Percentiles rank a stretch among this genome's conserved stretches.
Evolutionary conservation across 2,797 vertebrate species (phyloP).

Genomic region (Gymnoscopelus braueri): DNA sequence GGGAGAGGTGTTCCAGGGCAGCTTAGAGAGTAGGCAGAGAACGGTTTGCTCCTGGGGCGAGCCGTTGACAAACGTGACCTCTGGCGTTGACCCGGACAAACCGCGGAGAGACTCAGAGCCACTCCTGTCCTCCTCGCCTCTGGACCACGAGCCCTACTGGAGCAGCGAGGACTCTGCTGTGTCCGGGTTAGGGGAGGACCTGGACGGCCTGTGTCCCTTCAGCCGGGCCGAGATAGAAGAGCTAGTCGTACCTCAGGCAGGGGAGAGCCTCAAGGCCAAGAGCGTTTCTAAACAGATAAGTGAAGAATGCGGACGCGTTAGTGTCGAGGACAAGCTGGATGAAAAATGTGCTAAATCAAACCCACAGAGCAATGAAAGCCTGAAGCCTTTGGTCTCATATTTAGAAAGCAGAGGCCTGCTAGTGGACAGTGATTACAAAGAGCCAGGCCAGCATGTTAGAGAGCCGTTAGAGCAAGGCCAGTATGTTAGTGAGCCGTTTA

Average conservation of each 20-base stretch:
- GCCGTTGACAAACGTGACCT: constrained; percentile 17
- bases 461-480: constrained; percentile 9
- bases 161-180: constrained; percentile 44
- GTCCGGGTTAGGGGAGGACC: constrained; percentile 25
- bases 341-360: constrained; percentile 2
- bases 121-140: constrained; percentile 22
- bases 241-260: constrained; percentile 19
- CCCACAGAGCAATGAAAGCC: constrained; percentile 22
- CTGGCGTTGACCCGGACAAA: neutral
- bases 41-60: constrained; percentile 24
- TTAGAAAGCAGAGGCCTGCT: constrained; percentile 33
- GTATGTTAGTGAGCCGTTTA: neutral
- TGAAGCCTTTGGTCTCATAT: constrained; percentile 17
- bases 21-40: constrained; percentile 26
- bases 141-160: constrained; percentile 33
- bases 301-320: neutral
- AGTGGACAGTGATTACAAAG: constrained; percentile 26
- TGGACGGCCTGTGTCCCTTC: constrained; percentile 21
- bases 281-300: constrained; percentile 15
- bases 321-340: constrained; percentile 17
- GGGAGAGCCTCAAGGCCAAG: neutral
- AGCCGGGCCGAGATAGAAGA: constrained; percentile 22
- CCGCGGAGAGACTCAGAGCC: constrained; percentile 12
- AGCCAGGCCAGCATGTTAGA: constrained; percentile 3
- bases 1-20: constrained; percentile 19